Base-by-base conservation (phyloP, 2,113 vertebrate species). In the Cyanistes caeruleus region DNA sequence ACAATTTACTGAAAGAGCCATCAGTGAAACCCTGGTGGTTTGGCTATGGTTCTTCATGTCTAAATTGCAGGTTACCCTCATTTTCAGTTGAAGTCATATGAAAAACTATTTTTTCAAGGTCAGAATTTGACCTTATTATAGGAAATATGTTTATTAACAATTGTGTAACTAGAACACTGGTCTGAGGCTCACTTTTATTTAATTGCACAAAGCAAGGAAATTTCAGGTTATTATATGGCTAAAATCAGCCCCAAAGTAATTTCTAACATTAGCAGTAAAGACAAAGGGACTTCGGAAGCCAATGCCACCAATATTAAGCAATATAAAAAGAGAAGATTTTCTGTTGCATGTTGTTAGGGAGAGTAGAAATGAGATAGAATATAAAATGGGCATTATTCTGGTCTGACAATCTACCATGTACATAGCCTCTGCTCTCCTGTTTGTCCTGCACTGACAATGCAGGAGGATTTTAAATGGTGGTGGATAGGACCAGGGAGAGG, bases 1-100 rank as follows among this genome's bases (percentile, higher is more conserved):
- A 87, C 89, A 95, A 89, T 95, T 95, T 96, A 84, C 43, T 92
- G 65, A 84, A 70, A 81, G 69, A 94, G 20, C 31, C 56, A 60
- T 64, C 51, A 90, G 52, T 75, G 73, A 92, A 89, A 52, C 73
- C 73, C 60, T 89, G 39, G 77, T 93, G 89, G 60, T 87, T 94
- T 95, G 27, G 23, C 56, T 59, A 10, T 48, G 51, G 72, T 77
- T 79, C 68, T 87, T 86, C 27, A 27, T 23, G 39, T 78, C 80
- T 90, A 88, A 91, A 90, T 81, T 87, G 37, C 20, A 84, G 75
- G 49, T 58, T 75, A 78, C 11, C 33, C 64, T 90, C 13, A 65
- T 94, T 96, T 87, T 84, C 64, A 56, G 17, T 56, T 0, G 6
- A 78, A 95, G 52, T 84, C 22, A 56, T 37, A 58, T 3, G 62